A percentile compares a stretch with the other conserved stretches of the same genome.
phyloP scores from a whole-genome alignment of 2,797 vertebrate species.

The Euthynnus affinis region DNA sequence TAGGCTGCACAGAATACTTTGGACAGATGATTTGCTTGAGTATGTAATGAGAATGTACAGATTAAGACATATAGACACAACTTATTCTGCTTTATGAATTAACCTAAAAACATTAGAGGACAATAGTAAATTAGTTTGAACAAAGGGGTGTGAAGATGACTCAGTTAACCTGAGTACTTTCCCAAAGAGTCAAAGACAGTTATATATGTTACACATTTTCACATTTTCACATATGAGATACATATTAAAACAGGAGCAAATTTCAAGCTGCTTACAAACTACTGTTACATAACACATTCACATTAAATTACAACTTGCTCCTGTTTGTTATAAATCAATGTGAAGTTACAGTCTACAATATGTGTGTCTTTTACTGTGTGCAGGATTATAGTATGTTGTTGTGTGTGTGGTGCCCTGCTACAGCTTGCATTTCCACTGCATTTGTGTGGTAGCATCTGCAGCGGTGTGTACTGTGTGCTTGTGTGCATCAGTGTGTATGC shows the following conservation, averaged over 20 bases:
- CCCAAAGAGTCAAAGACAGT: neutral
- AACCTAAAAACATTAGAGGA: neutral
- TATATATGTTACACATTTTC: neutral
- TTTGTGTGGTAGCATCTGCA: constrained; percentile 56
- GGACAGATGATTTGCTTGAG: neutral
- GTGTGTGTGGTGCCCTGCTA: neutral
- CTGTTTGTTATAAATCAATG: neutral
- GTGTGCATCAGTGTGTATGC: constrained; percentile 11
- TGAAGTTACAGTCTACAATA: neutral
- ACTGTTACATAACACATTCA: neutral
- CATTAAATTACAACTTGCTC: neutral
- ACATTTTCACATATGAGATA: neutral
- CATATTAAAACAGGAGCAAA: constrained; percentile 8
- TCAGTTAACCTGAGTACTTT: neutral
- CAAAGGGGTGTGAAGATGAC: neutral
- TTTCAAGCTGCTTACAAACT: neutral
- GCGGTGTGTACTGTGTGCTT: constrained; percentile 31
- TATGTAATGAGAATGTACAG: no score
- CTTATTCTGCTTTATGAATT: neutral
- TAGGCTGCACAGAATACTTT: neutral
- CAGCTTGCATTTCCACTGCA: constrained; percentile 28
- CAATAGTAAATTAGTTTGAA: neutral
- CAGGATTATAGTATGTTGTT: neutral
- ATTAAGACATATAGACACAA: neutral
- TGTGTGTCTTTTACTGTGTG: neutral